Evolutionary conservation across 1,140 invertebrate genomes (phyloP).

Genomic region (Semibalanus balanoides): DNA sequence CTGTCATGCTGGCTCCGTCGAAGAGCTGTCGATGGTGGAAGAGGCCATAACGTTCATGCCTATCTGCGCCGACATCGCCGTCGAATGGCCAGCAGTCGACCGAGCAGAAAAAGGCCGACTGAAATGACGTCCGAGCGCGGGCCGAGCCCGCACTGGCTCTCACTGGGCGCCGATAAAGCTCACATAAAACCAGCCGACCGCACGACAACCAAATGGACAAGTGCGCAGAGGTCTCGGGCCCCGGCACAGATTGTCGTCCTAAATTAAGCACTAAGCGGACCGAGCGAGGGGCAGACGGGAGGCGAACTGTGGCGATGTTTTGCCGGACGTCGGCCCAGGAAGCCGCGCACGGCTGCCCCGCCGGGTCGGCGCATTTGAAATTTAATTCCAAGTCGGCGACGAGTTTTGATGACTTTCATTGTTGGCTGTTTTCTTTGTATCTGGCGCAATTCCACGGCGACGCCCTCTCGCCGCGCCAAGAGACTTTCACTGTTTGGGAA

Average conservation of each 20-base stretch:
- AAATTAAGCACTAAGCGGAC: neutral
- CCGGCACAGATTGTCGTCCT: neutral
- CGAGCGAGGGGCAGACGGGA: neutral
- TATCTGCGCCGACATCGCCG: neutral
- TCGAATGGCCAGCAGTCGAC: neutral
- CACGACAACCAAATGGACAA: neutral
- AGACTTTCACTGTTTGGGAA: neutral
- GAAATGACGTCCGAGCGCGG: neutral
- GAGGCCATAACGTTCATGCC: neutral
- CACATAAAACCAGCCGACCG: neutral
- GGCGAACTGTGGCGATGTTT: too few species aligned
- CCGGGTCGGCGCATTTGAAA: neutral
- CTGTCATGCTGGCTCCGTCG: neutral
- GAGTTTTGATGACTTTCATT: neutral
- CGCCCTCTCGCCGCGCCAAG: neutral
- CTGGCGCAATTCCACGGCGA: neutral
- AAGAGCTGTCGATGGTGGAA: neutral
- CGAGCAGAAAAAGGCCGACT: neutral
- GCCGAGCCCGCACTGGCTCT: neutral
- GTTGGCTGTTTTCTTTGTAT: neutral
- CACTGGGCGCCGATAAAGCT: neutral
- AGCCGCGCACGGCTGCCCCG: too few species aligned
- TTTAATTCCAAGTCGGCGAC: neutral
- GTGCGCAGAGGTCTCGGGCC: neutral
- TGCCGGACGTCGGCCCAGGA: too few species aligned